Percentiles rank a stretch among this genome's conserved stretches.
Evolutionary conservation across 2,797 vertebrate genomes (phyloP).

Genomic region (Ara ararauna): DNA sequence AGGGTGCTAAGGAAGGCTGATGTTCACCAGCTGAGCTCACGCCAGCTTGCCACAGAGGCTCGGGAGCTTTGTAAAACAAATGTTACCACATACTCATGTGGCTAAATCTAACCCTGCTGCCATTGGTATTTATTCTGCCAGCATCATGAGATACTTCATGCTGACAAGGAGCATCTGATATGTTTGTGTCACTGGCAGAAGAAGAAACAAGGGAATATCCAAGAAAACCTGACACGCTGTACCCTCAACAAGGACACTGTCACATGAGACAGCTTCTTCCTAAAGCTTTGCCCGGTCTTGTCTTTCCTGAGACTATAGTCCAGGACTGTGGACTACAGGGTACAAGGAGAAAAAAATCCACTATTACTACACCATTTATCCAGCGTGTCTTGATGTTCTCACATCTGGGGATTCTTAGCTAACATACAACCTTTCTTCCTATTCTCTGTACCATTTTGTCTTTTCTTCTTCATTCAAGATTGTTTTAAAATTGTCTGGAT

Average conservation of each 20-base stretch:
- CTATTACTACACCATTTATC: not conserved
- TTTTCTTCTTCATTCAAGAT: not conserved
- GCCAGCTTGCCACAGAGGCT: not conserved
- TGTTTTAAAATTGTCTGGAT: not conserved
- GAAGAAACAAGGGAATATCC: not conserved
- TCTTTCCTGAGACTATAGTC: not conserved
- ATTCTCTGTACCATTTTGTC: not conserved
- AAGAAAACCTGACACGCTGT: not conserved
- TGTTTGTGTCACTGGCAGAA: not conserved
- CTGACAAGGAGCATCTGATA: not conserved
- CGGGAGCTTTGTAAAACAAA: not conserved
- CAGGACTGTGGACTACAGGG: not conserved
- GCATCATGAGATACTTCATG: not conserved
- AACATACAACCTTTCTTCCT: not conserved
- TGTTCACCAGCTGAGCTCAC: not conserved
- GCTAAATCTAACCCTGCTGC: not conserved
- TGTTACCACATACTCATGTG: not conserved
- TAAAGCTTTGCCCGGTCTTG: not conserved
- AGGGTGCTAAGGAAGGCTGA: not conserved
- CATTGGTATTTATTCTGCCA: constrained; percentile 4
- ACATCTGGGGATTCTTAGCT: not conserved
- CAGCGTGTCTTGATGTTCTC: not conserved
- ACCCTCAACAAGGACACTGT: not conserved
- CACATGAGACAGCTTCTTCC: not conserved
- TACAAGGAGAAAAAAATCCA: not conserved